A percentile compares a stretch with the other conserved stretches of the same genome.
Evolutionary conservation across 2,113 vertebrate species (phyloP).

Genomic region (Atherinomorus stipes): DNA sequence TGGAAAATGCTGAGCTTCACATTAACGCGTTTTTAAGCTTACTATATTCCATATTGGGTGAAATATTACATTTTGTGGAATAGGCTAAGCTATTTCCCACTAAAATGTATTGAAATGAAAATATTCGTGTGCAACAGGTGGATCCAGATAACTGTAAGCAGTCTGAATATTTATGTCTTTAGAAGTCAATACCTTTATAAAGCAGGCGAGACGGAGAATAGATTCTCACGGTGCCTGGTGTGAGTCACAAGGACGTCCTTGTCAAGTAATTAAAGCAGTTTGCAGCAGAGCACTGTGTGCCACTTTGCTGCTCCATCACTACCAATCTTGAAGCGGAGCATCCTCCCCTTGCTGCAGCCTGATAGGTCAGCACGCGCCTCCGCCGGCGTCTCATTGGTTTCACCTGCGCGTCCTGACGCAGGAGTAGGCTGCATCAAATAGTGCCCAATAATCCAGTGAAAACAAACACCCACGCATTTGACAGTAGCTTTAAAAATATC

Average conservation of each 20-base stretch:
- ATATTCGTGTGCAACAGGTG: slow-evolving; percentile 48
- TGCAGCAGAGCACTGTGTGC: neutral
- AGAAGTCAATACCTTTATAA: neutral
- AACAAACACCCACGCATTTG: slow-evolving; percentile 52
- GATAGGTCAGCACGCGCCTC: slow-evolving; percentile 49
- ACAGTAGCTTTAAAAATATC: slow-evolving; percentile 9
- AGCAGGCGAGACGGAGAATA: neutral
- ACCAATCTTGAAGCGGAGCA: slow-evolving; percentile 33
- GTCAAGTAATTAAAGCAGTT: neutral
- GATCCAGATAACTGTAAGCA: neutral
- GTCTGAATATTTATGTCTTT: neutral
- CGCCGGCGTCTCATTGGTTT: slow-evolving; percentile 52
- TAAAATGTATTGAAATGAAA: neutral
- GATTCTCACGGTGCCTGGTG: neutral
- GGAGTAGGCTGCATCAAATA: slow-evolving; percentile 40
- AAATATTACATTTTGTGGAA: too few relatives aligned
- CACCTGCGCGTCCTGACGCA: slow-evolving; percentile 23
- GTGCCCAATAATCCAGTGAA: slow-evolving; percentile 52
- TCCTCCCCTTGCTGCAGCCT: slow-evolving; percentile 28
- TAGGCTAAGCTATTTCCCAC: too few relatives aligned
- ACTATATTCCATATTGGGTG: too few relatives aligned
- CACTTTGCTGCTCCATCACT: slow-evolving; percentile 5
- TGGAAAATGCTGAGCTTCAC: too few relatives aligned
- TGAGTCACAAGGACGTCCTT: neutral
- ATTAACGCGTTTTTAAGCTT: too few relatives aligned